Percentiles rank a stretch among this genome's conserved stretches.
These are phyloP conservation scores for Drosophila nr. perissopoda DNA, from an alignment of 2,888 invertebrate species.

Conservation along the genomic window DNA sequence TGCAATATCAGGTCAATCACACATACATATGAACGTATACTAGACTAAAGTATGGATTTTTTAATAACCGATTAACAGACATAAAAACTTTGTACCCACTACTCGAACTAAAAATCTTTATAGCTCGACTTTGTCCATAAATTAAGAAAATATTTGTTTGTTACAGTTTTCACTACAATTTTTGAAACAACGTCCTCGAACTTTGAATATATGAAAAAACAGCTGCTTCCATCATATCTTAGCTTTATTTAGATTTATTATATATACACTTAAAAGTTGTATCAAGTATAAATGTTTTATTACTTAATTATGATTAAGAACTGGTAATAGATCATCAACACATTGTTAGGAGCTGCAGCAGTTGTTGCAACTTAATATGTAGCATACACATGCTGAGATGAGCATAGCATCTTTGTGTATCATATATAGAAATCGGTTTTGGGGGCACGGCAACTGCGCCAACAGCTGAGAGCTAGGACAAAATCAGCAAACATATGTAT, in stretches of 20 bases:
- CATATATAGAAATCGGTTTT: constrained; percentile 33
- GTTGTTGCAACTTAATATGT: background rate
- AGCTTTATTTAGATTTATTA: background rate
- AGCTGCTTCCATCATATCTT: background rate
- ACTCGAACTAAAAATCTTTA: background rate
- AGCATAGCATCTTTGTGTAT: constrained; percentile 14
- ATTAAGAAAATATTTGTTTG: background rate
- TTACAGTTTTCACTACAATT: background rate
- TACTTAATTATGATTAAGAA: background rate
- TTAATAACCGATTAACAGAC: background rate
- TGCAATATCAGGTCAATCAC: background rate
- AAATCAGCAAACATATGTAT: background rate
- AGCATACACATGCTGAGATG: background rate
- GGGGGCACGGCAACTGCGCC: constrained; percentile 62
- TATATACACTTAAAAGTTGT: background rate
- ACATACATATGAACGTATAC: no score
- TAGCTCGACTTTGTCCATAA: background rate
- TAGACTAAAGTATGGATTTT: background rate
- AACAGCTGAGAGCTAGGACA: constrained; percentile 24
- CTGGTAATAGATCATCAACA: background rate
- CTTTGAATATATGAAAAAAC: background rate
- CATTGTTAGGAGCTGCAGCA: constrained; percentile 5
- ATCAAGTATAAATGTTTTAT: background rate
- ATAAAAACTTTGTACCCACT: background rate
- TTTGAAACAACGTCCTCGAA: background rate